Evolutionary conservation across 2,113 vertebrate species (phyloP), one percentile per base, ranked within the genome.

Genomic region (Leptosomus discolor): DNA sequence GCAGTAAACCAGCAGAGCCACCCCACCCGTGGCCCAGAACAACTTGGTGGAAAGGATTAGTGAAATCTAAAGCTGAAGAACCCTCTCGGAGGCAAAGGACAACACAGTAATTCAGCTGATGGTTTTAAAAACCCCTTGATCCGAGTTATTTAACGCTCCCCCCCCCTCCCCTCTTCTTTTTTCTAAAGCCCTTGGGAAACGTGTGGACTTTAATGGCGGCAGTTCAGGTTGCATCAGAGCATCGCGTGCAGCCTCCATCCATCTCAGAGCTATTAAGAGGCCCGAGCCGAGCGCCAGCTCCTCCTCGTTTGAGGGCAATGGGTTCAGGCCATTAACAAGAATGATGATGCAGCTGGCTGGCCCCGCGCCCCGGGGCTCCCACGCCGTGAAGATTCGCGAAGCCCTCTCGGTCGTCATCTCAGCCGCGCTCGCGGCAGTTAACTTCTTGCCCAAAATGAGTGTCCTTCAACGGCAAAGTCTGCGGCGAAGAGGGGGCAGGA

Each of bases 361-460:
- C 60, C 87, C 32, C 2, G 7, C 14, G 88, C 70, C 90, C 90
- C 15, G 4, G 45, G n/a, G 61, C 67, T 84, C 56, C 60, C 21
- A 7, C 2, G 4, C 29, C 9, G 64, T 2, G 23, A 32, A 3
- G 32, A 51, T 41, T 27, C 2, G 0, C 1, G 1, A n/a, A 22
- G 18, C 8, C 17, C 60, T 17, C 79, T 18, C 79, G 8, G 5
- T 34, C 1, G 0, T 19, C 91, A 83, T 5, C 71, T 50, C 78
- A 43, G 58, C 65, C 68, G 11, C 3, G 37, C 76, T 43, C 8
- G 0, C 0, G 26, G 64, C 60, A 21, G 43, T 3, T 15, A 26
- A 29, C 27, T 12, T 36, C 46, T 56, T 5, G 43, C 63, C 50
- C 53, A 12, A 39, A 68, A 76, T 5, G 5, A 30, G n/a, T 29